phyloP scores from a whole-genome alignment of 2,888 invertebrate species.

The Tromatobia lineatoria region DNA sequence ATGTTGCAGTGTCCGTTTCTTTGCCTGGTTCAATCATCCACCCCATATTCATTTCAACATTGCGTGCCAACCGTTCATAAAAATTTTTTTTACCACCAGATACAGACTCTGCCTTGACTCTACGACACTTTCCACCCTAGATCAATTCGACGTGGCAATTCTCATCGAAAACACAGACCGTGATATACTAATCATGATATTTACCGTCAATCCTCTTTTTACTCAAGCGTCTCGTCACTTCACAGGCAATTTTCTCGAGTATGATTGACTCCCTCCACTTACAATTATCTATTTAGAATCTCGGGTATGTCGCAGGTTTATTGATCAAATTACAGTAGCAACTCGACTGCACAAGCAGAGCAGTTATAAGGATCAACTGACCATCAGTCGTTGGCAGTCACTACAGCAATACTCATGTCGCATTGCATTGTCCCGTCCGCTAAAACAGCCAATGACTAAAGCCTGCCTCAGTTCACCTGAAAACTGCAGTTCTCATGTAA shows the following conservation, averaged over 20 bases:
- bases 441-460: not conserved
- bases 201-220: constrained; percentile 33
- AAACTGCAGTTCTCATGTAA: not conserved
- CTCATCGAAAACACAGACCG: not conserved
- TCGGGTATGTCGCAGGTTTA: constrained; percentile 6
- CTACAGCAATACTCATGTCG: not conserved
- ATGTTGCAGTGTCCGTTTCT: not conserved
- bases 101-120: constrained; percentile 4
- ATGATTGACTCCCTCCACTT: constrained; percentile 54
- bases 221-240: not conserved
- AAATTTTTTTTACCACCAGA: constrained; percentile 7
- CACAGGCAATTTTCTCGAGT: constrained; percentile 25
- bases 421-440: not conserved
- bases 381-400: not conserved
- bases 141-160: not conserved
- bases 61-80: constrained; percentile 19
- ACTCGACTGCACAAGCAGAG: not conserved
- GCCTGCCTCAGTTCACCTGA: not conserved
- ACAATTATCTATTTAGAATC: constrained; percentile 55
- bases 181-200: constrained; percentile 45
- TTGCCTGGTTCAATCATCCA: constrained; percentile 15
- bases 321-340: not conserved
- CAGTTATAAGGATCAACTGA: not conserved
- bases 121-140: constrained; percentile 22
- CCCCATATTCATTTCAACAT: constrained; percentile 47